Evolutionary conservation across 2,797 vertebrate species (phyloP), one percentile per base, ranked within the genome.

Genomic region (Parambassis ranga): DNA sequence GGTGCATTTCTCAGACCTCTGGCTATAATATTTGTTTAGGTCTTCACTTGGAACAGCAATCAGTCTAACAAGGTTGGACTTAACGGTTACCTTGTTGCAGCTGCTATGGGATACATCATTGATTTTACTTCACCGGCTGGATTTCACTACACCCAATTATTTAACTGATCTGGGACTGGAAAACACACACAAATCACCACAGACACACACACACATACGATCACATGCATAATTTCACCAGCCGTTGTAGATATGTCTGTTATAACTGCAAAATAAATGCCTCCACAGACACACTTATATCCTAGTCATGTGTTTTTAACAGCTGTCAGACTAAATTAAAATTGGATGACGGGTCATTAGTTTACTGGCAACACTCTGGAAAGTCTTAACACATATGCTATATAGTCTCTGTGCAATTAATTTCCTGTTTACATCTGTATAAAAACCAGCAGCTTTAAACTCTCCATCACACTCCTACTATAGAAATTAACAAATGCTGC

Each of bases 121-220:
- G 84, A 89, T 82, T 82, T 85, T 3, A 71, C 75, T 62, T 81
- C 65, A 58, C n/a, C 23, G 11, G 10, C 32, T 60, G 50, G 24
- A 49, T 58, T 70, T 77, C 30, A 51, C 26, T 37, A 26, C 7
- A 27, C 7, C 67, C 71, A 85, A 76, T 86, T 86, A 87, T 53
- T 65, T 51, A 50, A 61, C 32, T 56, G 35, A 79, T 72, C 66
- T n/a, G 16, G 0, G 32, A 55, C 55, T 51, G 26, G 2, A 36
- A 50, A 64, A 61, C 26, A 46, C 35, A 49, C 58, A 60, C 6
- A n/a, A n/a, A n/a, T n/a, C n/a, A n/a, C n/a, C n/a, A n/a, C n/a
- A n/a, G n/a, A n/a, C n/a, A n/a, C 10, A 26, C 16, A 27, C 27
- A 59, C 16, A 19, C 23, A 57, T 19, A 35, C 20, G 62, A 42